Base-by-base conservation (phyloP, 2,797 vertebrate genomes). In the Megaceryle alcyon region DNA sequence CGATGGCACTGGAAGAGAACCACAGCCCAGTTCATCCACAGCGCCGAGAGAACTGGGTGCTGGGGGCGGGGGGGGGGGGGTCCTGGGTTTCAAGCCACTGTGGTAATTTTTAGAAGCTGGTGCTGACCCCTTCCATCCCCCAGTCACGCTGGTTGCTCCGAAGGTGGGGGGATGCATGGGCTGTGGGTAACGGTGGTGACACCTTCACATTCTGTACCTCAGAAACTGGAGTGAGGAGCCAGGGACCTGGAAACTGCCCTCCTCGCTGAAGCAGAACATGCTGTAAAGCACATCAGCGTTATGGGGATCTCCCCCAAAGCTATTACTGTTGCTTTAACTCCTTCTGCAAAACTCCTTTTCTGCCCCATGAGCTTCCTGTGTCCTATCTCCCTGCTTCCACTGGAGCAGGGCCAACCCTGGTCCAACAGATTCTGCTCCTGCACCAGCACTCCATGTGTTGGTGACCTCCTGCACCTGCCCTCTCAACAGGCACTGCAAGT, bases 361-460 rank as follows among this genome's bases (percentile, higher is more conserved):
- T 68, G 33, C n/a, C 28, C 41, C 35, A 4, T 4, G 13, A 39
- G 77, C 31, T 60, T 49, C 70, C 17, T 5, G 3, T 6, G 29
- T 21, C 41, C 35, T 37, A 25, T 26, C 35, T 44, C 26, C n/a
- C 12, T 2, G 0, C 29, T 8, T 18, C 4, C 41, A 7, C 1
- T 22, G 37, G 11, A 35, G n/a, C 57, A 61, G 35, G 41, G 48
- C 10, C 9, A 5, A 3, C 10, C 29, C 53, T 19, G 46, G 12
- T 28, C 41, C 68, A 10, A 33, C 72, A 31, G 25, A 12, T 22
- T 68, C 70, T 49, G 57, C 43, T 81, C 29, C 48, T 12, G 18
- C 64, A 29, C 10, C 48, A 72, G 69, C 11, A 4, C 17, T 15
- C 46, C 11, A 2, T 11, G 16, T 7, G 3, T 1, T 29, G 43